phyloP scores from a whole-genome alignment of 2,113 vertebrate genomes.

The Phalacrocorax brasilianus region DNA sequence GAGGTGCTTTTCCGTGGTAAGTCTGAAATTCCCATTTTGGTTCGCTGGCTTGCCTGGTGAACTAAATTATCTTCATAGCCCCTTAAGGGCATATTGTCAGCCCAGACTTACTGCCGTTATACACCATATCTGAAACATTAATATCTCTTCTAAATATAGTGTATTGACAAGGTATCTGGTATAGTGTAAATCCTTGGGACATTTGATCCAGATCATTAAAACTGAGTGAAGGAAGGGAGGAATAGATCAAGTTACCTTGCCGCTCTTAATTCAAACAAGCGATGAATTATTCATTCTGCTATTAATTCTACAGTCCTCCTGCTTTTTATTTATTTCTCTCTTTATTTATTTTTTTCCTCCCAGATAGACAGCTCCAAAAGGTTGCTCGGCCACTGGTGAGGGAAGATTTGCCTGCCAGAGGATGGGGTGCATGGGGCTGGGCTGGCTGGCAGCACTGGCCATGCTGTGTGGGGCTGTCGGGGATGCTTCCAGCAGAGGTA shows the following conservation, averaged over 20 bases:
- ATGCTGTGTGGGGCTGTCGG: constrained; percentile 73
- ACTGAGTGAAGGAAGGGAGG: constrained; percentile 81
- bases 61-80: constrained; percentile 70
- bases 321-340: constrained; percentile 70
- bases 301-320: constrained; percentile 76
- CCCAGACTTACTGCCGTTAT: constrained; percentile 50
- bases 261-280: constrained; percentile 65
- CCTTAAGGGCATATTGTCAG: constrained; percentile 69
- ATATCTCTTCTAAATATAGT: constrained; percentile 53
- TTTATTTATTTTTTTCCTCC: constrained; percentile 22
- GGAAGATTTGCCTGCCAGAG: constrained; percentile 6
- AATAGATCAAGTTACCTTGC: constrained; percentile 81
- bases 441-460: constrained; percentile 70
- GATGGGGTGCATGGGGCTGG: constrained; percentile 61
- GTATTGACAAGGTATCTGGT: constrained; percentile 72
- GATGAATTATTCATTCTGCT: constrained; percentile 72
- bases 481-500: constrained; percentile 85
- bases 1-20: constrained; percentile 39
- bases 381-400: background rate
- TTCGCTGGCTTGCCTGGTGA: constrained; percentile 12
- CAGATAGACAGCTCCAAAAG: constrained; percentile 3
- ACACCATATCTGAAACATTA: constrained; percentile 63
- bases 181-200: constrained; percentile 76
- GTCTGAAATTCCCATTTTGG: constrained; percentile 67
- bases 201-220: constrained; percentile 90